phyloP scores from a whole-genome alignment of 2,113 vertebrate species.

The Numenius arquata region DNA sequence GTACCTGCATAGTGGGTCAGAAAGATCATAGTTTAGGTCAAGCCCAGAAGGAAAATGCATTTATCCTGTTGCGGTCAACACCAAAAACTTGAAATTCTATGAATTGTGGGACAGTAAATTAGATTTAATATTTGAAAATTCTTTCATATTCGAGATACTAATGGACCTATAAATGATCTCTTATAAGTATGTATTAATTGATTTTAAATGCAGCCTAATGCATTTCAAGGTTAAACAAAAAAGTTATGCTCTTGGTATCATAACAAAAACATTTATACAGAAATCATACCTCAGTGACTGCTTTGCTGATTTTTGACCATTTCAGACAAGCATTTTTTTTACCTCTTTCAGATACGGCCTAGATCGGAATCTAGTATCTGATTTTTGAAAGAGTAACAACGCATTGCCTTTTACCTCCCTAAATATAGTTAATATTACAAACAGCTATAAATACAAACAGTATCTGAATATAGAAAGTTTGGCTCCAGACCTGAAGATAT shows the following conservation, averaged over 20 bases:
- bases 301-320: neutral
- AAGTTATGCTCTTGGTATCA: neutral
- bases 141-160: neutral
- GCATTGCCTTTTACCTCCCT: neutral
- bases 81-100: constrained; percentile 18
- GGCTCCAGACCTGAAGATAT: neutral
- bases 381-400: neutral
- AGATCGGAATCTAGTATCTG: neutral
- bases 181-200: neutral
- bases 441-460: neutral
- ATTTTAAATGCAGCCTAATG: neutral
- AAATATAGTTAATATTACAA: neutral
- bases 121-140: neutral
- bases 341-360: neutral
- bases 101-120: constrained; percentile 22
- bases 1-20: constrained; percentile 21
- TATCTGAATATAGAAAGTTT: neutral
- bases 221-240: neutral
- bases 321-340: neutral
- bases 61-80: constrained; percentile 32
- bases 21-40: constrained; percentile 32
- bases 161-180: neutral
- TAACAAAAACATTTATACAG: neutral
- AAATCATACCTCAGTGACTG: neutral
- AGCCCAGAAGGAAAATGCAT: constrained; percentile 29